Evolutionary conservation across 2,888 invertebrate species (phyloP), one percentile per base, ranked within the genome.

Genomic region (Hanleya hanleyi): DNA sequence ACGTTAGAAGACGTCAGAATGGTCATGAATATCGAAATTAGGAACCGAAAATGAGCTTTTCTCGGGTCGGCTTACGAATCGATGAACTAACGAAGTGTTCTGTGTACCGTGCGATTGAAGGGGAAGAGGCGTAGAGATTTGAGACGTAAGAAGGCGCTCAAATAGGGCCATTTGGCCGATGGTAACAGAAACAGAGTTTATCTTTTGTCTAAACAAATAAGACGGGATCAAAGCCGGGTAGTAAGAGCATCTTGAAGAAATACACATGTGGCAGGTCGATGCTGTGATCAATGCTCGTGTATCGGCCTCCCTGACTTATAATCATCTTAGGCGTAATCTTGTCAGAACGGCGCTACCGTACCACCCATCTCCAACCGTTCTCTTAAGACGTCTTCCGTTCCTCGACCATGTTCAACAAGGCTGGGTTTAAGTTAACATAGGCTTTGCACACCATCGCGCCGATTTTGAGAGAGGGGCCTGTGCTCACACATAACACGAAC

Each of bases 181-280:
- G 57, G 57, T 57, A 57, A 57, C 57, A 57, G 57, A 57, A 57
- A 22, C 57, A 29, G 29, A 29, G 32, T 57, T 57, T 57, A 57
- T 57, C 57, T 57, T 57, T 57, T 57, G 57, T 57, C 57, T 29
- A 57, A 57, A 57, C 57, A 57, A 57, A 57, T 57, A 57, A 57
- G 57, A 57, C 22, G 29, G 57, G 57, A 29, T 57, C 26, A 57
- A 57, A 29, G 22, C 29, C 29, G 57, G 22, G 12, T 26, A 32
- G 32, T 32, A 57, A 57, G 57, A 57, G 57, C 57, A 32, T 15
- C 47, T 47, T 47, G 47, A 47, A 22, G 22, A 22, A 18, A 18
- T n/a, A 47, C n/a, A 22, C 47, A 47, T 22, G 47, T 18, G n/a
- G 22, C 18, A 47, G 47, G 47, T 47, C 47, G 47, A 47, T 47